Evolutionary conservation across 2,888 invertebrate genomes (phyloP).

Genomic region (Diloba caeruleocephala): DNA sequence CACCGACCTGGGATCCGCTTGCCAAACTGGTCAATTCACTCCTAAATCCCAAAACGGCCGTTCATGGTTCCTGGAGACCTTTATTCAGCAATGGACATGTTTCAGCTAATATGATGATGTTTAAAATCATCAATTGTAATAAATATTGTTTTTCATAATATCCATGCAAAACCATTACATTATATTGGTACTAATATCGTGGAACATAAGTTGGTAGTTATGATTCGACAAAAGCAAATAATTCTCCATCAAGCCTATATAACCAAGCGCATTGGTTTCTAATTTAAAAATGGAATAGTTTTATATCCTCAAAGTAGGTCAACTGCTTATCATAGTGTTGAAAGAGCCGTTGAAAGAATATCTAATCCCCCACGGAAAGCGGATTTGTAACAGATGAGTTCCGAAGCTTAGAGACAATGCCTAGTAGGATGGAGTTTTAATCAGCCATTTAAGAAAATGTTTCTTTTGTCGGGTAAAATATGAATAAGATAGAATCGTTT

Average conservation of each 20-base stretch:
- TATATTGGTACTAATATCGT: too few species aligned
- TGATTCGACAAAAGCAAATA: background rate
- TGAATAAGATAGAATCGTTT: too few species aligned
- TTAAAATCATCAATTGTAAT: too few species aligned
- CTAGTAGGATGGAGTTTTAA: constrained; percentile 16
- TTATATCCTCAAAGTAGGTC: constrained; percentile 47
- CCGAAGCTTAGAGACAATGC: constrained; percentile 14
- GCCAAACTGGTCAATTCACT: too few species aligned
- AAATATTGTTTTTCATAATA: too few species aligned
- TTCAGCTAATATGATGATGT: too few species aligned
- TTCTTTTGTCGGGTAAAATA: constrained; percentile 28
- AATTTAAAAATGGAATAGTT: constrained; percentile 36
- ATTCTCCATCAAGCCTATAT: background rate
- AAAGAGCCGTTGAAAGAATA: constrained; percentile 47
- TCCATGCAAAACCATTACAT: too few species aligned
- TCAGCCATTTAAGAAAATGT: constrained; percentile 43
- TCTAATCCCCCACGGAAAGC: constrained; percentile 40
- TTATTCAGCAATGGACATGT: too few species aligned
- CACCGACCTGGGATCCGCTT: too few species aligned
- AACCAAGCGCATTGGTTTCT: constrained; percentile 17
- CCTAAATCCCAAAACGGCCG: too few species aligned
- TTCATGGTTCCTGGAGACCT: too few species aligned
- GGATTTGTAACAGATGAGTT: constrained; percentile 46
- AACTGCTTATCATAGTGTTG: constrained; percentile 49
- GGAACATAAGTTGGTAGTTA: too few species aligned